Base-by-base conservation (phyloP, 23 tunicate species). In the Ciona savignyi region DNA sequence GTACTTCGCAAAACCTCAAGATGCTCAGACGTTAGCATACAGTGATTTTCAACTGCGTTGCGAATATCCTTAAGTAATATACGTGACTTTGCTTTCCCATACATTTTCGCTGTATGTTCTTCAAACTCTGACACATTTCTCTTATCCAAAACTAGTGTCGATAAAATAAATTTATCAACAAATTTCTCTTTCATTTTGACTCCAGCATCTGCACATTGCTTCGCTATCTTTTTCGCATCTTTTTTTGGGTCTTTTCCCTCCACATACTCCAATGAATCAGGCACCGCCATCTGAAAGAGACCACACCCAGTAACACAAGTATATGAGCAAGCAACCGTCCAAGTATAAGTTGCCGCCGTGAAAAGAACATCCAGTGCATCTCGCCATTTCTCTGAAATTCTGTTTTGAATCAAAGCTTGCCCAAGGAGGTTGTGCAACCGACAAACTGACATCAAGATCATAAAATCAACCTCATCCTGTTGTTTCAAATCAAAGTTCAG, bases 351-450 rank as follows among this genome's bases (percentile, higher is more conserved):
- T 6, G 78, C 74, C n/a, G 85, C 85, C 33, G 79, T 67, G 23
- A 62, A 49, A n/a, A 80, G 74, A 62, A 80, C 23, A 30, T 70
- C 77, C 27, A 80, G 61, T 26, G 72, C 62, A 2, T 60, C 35
- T 24, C 32, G 23, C 61, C 70, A 60, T 29, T 30, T 64, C 9
- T 68, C 71, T 34, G 49, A 32, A 22, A 24, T 76, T 60, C 69
- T 60, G 29, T 61, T 65, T 29, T 87, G 95, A 4, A 86, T 49
- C 30, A 32, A 62, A 28, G 81, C 86, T 56, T 83, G 85, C 21
- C 83, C 95, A 30, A 81, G 63, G 1, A 81, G 63, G 32, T 82
- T 85, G 49, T 71, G 51, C 51, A 87, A 27, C 19, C 81, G 70
- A 51, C 86, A 64, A 15, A 76, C 30, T 23, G 28, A 22, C 82